A percentile compares a stretch with the other conserved stretches of the same genome.
Conservation (phyloP, 2,888 invertebrate genomes). For the Heteropelma amictum region DNA sequence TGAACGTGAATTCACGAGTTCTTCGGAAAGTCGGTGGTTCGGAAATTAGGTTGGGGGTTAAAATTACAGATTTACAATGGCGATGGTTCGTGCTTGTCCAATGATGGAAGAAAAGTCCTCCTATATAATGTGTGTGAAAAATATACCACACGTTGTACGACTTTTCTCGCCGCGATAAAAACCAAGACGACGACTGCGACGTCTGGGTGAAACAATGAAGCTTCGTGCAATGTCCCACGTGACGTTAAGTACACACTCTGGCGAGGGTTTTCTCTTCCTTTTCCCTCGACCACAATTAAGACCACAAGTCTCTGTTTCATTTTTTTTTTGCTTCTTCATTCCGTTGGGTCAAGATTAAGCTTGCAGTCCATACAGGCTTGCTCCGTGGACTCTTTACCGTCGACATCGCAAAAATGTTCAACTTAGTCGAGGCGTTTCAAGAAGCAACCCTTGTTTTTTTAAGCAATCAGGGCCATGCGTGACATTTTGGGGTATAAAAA, state of each 20-base stretch:
- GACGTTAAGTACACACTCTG: slow-evolving; percentile 18
- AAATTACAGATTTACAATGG: too few species aligned
- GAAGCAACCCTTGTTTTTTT: too few species aligned
- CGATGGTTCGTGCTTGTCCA: too few species aligned
- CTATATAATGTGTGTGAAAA: neutral
- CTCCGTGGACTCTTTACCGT: neutral
- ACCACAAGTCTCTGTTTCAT: slow-evolving; percentile 4
- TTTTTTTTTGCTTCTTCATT: slow-evolving; percentile 33
- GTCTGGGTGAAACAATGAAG: slow-evolving; percentile 33
- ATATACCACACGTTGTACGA: neutral
- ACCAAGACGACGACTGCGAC: slow-evolving; percentile 17
- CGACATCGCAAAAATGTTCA: neutral
- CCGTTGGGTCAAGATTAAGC: slow-evolving; percentile 24
- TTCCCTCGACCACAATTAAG: slow-evolving; percentile 29
- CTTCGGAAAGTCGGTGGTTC: too few species aligned
- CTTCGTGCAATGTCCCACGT: slow-evolving; percentile 33
- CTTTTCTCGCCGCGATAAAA: slow-evolving; percentile 18
- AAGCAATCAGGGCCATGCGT: too few species aligned
- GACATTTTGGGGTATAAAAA: too few species aligned
- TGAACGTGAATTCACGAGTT: too few species aligned
- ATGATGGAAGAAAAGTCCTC: neutral
- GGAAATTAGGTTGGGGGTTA: too few species aligned
- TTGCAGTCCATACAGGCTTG: neutral
- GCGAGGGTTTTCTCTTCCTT: slow-evolving; percentile 15
- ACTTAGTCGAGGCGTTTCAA: neutral